Percentiles rank a stretch among this genome's conserved stretches.
Evolutionary conservation across 2,888 invertebrate species (phyloP).

Genomic region (Scaptomyza flava): DNA sequence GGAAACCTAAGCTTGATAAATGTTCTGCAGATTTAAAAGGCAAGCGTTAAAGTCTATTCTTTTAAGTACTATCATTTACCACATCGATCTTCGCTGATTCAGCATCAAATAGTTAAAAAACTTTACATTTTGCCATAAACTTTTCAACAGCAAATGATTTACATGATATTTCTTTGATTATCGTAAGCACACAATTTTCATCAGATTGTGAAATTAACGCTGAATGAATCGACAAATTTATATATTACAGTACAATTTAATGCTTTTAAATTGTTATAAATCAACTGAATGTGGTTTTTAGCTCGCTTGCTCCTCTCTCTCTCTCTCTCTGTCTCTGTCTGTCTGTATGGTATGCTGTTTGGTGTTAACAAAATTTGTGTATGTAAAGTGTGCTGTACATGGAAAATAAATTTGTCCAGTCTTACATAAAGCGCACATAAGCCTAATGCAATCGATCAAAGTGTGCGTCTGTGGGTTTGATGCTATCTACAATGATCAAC

Average conservation of each 20-base stretch:
- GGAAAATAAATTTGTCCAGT: conserved; percentile 64
- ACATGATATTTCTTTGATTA: conserved; percentile 16
- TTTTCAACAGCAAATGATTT: conserved; percentile 37
- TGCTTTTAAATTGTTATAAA: conserved; percentile 69
- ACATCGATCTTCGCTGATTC: conserved; percentile 5
- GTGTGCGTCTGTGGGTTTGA: not conserved
- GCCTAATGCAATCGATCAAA: conserved; percentile 61
- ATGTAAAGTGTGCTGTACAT: conserved; percentile 60
- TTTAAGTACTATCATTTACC: conserved; percentile 13
- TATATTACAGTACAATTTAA: conserved; percentile 52
- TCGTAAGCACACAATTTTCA: conserved; percentile 38
- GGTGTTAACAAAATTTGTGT: conserved; percentile 40
- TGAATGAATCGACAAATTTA: conserved; percentile 66
- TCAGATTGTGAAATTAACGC: conserved; percentile 67
- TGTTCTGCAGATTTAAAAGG: not conserved
- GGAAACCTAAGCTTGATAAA: conserved; percentile 42
- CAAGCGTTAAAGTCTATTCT: conserved; percentile 1
- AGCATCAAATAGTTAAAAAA: not conserved
- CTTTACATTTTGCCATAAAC: conserved; percentile 7
- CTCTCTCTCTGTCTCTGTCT: not conserved
- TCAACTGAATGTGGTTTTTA: conserved; percentile 44
- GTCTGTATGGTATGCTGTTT: conserved; percentile 6
- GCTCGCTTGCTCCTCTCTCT: conserved; percentile 1
- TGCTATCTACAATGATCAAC: not conserved
- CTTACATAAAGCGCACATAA: conserved; percentile 21